A percentile compares a stretch with the other conserved stretches of the same genome.
Conservation (phyloP, 2,113 vertebrate species). For the Rhagologus leucostigma region DNA sequence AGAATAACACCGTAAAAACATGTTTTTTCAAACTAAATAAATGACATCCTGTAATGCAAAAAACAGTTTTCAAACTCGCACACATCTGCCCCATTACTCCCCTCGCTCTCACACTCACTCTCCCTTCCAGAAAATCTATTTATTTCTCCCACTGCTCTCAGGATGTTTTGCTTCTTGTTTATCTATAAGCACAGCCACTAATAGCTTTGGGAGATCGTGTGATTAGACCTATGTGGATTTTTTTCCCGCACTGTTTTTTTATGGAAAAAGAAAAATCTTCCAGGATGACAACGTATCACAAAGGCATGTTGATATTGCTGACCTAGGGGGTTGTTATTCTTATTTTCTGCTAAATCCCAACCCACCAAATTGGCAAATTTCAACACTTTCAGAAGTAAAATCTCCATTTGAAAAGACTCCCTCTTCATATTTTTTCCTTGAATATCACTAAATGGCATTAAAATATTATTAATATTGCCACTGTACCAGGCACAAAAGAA, state of each 20-base stretch:
- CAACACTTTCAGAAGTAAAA: neutral
- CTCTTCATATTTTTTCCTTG: neutral
- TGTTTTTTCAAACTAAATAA: constrained; percentile 53
- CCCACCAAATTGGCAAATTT: neutral
- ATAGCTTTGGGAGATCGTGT: neutral
- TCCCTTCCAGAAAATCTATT: constrained; percentile 47
- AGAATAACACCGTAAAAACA: constrained; percentile 6
- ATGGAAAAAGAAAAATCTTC: neutral
- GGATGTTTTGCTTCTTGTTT: constrained; percentile 62
- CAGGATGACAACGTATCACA: neutral
- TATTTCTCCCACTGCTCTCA: constrained; percentile 52
- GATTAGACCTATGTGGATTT: constrained; percentile 5
- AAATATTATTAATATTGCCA: neutral
- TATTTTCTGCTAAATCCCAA: neutral
- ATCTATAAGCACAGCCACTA: constrained; percentile 22
- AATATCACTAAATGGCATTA: neutral
- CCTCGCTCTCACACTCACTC: constrained; percentile 26
- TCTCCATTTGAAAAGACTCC: neutral
- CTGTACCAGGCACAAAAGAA: neutral
- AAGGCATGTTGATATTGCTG: neutral
- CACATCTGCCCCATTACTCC: constrained; percentile 36
- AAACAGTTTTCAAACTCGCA: neutral
- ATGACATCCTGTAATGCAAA: constrained; percentile 62
- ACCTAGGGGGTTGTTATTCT: neutral
- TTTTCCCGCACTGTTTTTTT: neutral